Base-by-base conservation (phyloP, 2,888 invertebrate genomes). In the Eupithecia exiguata region DNA sequence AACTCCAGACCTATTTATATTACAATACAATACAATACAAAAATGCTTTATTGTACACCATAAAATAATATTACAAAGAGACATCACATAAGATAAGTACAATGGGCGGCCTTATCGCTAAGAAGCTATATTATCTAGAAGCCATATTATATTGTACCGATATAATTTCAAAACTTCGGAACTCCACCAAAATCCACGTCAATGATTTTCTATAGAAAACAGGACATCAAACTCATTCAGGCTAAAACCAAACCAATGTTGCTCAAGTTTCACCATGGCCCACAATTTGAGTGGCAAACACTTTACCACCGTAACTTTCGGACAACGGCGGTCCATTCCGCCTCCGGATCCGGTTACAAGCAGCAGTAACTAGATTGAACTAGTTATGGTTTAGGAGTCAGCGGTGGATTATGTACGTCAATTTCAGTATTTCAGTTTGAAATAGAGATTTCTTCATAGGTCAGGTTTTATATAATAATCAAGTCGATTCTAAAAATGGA, bases 271-370 rank as follows among this genome's bases (percentile, higher is more conserved):
- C 67, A n/a, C 18, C 38, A 14, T n/a, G 21, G 66, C 16, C 62
- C 66, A 58, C 71, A 74, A 69, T 68, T 69, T 68, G 43, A 46
- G 61, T 66, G 25, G 69, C 69, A 70, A 72, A 68, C 67, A 74
- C 74, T 78, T 75, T 68, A 35, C 62, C 74, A 40, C 67, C 69
- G 70, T 74, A 79, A 79, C 77, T 79, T 78, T 70, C 49, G 70
- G 72, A 79, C 76, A 78, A 38, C 71, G 74, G 53, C 53, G 61
- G 74, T 72, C 75, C 77, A 77, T 75, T 74, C 49, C 74, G 68
- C 68, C 49, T 36, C 70, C 53, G 70, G 75, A 74, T 79, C 74
- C 73, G 61, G 79, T 77, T 79, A 78, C 76, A 76, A 70, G 72
- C 75, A 61, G 70, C 73, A 35, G 53, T 69, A 76, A 76, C 76